Evolutionary conservation across 1,140 invertebrate species (phyloP), one percentile per base, ranked within the genome.

Genomic region (Dendrolimus punctatus): DNA sequence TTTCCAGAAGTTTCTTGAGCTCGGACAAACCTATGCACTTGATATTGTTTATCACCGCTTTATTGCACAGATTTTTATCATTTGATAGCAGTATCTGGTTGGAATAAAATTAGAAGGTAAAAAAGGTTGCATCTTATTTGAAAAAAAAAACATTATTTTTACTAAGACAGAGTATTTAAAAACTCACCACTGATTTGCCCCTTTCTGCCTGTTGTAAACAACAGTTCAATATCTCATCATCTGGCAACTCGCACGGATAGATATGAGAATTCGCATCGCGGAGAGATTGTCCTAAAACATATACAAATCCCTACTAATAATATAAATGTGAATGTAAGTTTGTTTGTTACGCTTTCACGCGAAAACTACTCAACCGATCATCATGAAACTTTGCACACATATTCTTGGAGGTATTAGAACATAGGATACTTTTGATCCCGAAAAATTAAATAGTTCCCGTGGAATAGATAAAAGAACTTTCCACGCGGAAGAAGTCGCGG

Each of bases 191-290:
- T 68, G 76, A 72, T 47, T 73, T 83, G 0, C 74, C 75, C n/a
- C 80, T 69, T 45, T 83, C 80, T 0, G 72, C 57, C 51, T 84
- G 80, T 40, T 86, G 83, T 2, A 86, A 56, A 38, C 72, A 71
- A 48, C 83, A 86, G 55, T 86, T 86, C 1, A 86, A 59, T 40
- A 86, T 85, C 49, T 86, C 83, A 42, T 86, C 83, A 39, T 86
- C 83, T 0, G 81, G 77, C 4, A 74, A 48, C 52, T 84, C 80
- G 45, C 83, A 86, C 2, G 83, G 81, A 42, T 80, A 85, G 23
- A 83, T 86, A 49, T 86, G 83, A 0, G 71, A 81, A 47, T 84
- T 85, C 0, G 83, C 71, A 53, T 86, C 83, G 0, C 81, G 64
- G 5, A 86, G 53, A 0, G 80, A 74, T 54, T 86, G 83, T 38